A percentile compares a stretch with the other conserved stretches of the same genome.
These are phyloP conservation scores for Camponotus fellah DNA, from an alignment of 2,888 invertebrate species.

Conservation along the genomic window DNA sequence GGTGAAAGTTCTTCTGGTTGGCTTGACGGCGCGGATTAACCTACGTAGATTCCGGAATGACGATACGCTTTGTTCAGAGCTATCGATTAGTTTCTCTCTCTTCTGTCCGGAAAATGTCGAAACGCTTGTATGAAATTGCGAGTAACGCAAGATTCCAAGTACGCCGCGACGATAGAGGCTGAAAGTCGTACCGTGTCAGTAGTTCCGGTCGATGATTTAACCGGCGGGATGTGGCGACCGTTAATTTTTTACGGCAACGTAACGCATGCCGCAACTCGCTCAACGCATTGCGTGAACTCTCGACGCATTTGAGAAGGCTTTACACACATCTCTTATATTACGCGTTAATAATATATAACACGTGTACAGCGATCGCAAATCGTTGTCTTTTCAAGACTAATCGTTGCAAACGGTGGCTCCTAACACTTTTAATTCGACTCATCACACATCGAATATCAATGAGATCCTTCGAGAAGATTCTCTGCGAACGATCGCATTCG, in stretches of 20 bases:
- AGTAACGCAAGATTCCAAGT: slow-evolving; percentile 17
- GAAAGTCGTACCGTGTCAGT: slow-evolving; percentile 49
- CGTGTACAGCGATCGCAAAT: neutral
- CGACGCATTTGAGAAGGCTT: neutral
- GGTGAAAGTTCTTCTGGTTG: slow-evolving; percentile 71
- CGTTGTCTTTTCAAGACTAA: neutral
- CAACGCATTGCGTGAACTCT: neutral
- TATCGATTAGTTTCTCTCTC: slow-evolving; percentile 25
- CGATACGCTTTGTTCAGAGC: slow-evolving; percentile 47
- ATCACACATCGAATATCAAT: slow-evolving; percentile 11
- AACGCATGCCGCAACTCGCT: slow-evolving; percentile 23
- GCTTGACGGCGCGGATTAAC: slow-evolving; percentile 58
- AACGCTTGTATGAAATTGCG: slow-evolving; percentile 5
- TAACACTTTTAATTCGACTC: neutral
- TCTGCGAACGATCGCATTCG: slow-evolving; percentile 18
- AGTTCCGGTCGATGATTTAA: slow-evolving; percentile 42
- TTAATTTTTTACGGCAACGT: slow-evolving; percentile 35
- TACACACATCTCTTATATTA: slow-evolving; percentile 33
- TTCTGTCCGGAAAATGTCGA: neutral
- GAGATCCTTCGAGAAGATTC: slow-evolving; percentile 28
- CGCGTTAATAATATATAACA: neutral
- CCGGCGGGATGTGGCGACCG: slow-evolving; percentile 4
- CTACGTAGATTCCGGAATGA: slow-evolving; percentile 61
- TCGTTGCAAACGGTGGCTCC: neutral
- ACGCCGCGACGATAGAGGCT: slow-evolving; percentile 23